Conservation (phyloP, 2,113 vertebrate genomes). For the Chrysemys picta region DNA sequence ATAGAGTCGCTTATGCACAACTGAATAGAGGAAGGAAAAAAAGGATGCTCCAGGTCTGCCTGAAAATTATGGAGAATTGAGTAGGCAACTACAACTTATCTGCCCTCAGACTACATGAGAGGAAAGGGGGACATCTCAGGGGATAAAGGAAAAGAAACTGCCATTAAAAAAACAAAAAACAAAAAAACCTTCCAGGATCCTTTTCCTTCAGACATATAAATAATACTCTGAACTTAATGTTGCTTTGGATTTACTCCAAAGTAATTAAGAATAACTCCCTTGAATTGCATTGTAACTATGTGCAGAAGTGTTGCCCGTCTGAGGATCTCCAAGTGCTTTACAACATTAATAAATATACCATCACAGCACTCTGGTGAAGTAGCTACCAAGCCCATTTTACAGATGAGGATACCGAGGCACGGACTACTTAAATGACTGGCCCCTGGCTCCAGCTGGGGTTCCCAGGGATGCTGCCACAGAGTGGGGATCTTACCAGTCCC, state of each 20-base stretch:
- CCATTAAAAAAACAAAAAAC: neutral
- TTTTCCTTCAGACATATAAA: neutral
- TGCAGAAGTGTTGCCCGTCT: neutral
- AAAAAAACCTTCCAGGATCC: neutral
- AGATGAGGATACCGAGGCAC: neutral
- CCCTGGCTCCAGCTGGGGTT: too few relatives aligned
- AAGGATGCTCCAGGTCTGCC: accelerated
- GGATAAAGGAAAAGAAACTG: neutral
- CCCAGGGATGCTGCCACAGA: too few relatives aligned
- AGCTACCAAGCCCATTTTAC: neutral
- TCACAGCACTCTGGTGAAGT: neutral
- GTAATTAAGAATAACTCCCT: neutral
- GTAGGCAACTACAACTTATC: neutral
- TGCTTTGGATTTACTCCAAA: neutral
- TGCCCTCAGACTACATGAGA: neutral
- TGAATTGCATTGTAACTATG: neutral
- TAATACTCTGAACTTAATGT: neutral
- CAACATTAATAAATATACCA: neutral
- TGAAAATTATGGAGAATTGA: neutral
- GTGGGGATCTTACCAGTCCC: too few relatives aligned
- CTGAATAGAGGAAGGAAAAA: neutral
- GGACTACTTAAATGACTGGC: neutral
- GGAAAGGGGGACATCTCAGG: neutral
- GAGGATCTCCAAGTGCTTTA: neutral
- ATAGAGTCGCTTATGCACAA: neutral